A percentile compares a stretch with the other conserved stretches of the same genome.
Conservation (phyloP, 2,113 vertebrate species). For the Desmodus rotundus region DNA sequence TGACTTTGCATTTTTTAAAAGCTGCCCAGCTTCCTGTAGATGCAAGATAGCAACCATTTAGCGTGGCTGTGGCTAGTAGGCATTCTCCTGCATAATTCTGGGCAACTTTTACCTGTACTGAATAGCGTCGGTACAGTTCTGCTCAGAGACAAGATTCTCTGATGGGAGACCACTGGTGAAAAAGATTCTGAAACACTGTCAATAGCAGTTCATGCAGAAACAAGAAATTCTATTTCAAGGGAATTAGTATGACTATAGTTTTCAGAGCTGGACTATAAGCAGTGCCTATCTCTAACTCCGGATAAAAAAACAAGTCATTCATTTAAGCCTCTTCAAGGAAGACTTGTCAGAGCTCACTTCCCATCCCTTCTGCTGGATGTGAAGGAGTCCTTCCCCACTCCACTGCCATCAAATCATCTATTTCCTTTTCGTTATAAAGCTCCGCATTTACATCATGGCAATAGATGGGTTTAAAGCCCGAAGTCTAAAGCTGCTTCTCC, state of each 20-base stretch:
- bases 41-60: conserved; percentile 26
- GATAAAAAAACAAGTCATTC: neutral
- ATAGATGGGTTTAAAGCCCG: neutral
- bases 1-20: conserved; percentile 44
- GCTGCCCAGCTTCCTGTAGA: neutral
- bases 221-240: neutral
- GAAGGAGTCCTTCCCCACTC: neutral
- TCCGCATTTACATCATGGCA: neutral
- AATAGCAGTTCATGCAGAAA: neutral
- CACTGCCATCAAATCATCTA: neutral
- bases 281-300: neutral
- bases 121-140: neutral
- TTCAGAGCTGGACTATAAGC: neutral
- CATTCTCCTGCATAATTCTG: neutral
- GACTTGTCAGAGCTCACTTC: neutral
- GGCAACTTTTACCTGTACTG: neutral
- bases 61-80: neutral
- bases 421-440: neutral
- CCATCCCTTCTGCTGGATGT: neutral
- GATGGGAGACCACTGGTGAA: neutral
- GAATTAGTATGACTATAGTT: neutral
- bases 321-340: neutral
- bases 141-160: neutral
- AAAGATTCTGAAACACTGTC: neutral
- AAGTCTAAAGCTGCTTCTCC: neutral